These are phyloP conservation scores for Aramus guarauna DNA, from an alignment of 2,113 vertebrate genomes.

Conservation along the genomic window DNA sequence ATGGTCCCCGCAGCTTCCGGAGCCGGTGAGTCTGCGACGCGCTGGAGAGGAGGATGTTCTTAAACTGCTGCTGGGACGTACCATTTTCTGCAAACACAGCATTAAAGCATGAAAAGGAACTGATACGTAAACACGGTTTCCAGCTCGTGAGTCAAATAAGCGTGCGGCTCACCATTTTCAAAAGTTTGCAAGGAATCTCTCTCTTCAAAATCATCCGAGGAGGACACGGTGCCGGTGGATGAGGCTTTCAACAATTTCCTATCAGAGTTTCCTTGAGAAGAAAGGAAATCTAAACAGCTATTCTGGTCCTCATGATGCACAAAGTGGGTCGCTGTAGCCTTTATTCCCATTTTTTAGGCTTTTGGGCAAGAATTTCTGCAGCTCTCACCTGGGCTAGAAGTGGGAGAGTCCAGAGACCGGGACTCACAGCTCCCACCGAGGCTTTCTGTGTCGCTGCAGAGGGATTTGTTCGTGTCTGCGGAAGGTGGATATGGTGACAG, in stretches of 20 bases:
- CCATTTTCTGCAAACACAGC: conserved; percentile 58
- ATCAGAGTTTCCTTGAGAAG: conserved; percentile 26
- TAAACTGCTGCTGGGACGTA: conserved; percentile 36
- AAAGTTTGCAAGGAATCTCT: conserved; percentile 71
- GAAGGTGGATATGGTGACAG: neutral
- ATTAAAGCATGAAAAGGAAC: fast-evolving
- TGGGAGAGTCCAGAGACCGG: conserved; percentile 72
- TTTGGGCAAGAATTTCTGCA: neutral
- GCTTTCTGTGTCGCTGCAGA: conserved; percentile 81
- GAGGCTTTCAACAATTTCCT: conserved; percentile 75
- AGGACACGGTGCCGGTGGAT: conserved; percentile 81
- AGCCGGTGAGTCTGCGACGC: conserved; percentile 86
- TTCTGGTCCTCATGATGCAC: fast-evolving
- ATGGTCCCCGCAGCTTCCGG: conserved; percentile 82
- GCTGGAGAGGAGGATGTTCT: conserved; percentile 71
- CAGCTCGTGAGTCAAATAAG: fast-evolving
- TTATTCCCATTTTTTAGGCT: fast-evolving
- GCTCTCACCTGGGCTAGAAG: conserved; percentile 84
- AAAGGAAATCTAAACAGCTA: neutral
- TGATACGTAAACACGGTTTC: fast-evolving
- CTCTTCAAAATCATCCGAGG: conserved; percentile 88
- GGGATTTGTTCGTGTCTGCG: conserved; percentile 22
- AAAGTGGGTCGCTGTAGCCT: fast-evolving
- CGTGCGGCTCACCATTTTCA: conserved; percentile 67
- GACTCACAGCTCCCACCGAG: conserved; percentile 81